Conservation (phyloP, 1,140 invertebrate genomes). For the Drosophila fuyamai region DNA sequence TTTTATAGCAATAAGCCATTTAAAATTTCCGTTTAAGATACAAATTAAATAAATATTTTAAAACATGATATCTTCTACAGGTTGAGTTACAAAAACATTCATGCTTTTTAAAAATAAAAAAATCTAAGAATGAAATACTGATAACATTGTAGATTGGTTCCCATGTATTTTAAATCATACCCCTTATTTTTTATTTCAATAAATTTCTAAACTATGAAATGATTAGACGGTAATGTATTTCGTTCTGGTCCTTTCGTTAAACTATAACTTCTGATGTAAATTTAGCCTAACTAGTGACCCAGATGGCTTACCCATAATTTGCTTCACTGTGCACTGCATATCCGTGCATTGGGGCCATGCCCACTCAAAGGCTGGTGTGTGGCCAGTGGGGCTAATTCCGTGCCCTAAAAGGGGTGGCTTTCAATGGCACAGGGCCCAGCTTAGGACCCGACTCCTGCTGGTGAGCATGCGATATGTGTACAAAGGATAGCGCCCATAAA, state of each 20-base stretch:
- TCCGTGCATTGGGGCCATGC: conserved; percentile 62
- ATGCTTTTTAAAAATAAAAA: too few relatives aligned
- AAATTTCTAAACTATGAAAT: neutral
- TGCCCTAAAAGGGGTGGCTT: conserved; percentile 67
- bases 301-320: neutral
- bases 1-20: too few relatives aligned
- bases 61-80: too few relatives aligned
- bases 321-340: conserved; percentile 31
- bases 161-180: too few relatives aligned
- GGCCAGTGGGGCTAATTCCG: conserved; percentile 77
- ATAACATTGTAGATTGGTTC: too few relatives aligned
- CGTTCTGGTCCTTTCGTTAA: neutral
- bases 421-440: conserved; percentile 23
- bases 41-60: too few relatives aligned
- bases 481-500: conserved; percentile 57
- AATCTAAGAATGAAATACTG: too few relatives aligned
- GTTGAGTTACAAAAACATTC: too few relatives aligned
- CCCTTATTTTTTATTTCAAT: too few relatives aligned
- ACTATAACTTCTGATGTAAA: neutral
- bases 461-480: conserved; percentile 55
- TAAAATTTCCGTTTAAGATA: too few relatives aligned
- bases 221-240: neutral
- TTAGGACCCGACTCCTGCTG: conserved; percentile 18
- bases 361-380: conserved; percentile 65
- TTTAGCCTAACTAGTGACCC: conserved; percentile 3